Evolutionary conservation across 2,113 vertebrate species (phyloP).

Genomic region (Eptatretus burgeri): DNA sequence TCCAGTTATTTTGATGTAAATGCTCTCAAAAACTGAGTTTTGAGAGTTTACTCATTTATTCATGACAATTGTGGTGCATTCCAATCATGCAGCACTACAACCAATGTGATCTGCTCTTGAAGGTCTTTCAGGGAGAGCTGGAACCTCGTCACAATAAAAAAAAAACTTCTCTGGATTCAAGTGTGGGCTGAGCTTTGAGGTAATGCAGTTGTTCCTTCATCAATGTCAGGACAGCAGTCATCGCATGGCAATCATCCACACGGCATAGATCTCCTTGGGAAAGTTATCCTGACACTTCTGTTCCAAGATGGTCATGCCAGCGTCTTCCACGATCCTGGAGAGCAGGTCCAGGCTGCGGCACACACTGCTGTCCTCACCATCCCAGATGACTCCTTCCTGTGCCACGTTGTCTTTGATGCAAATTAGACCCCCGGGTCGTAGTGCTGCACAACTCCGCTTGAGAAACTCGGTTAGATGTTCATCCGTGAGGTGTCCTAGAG

Average conservation of each 20-base stretch:
- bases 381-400: conserved; percentile 56
- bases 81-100: too few species aligned
- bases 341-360: conserved; percentile 46
- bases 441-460: conserved; percentile 29
- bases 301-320: conserved; percentile 34
- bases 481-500: conserved; percentile 54
- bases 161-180: too few species aligned
- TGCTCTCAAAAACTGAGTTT: too few species aligned
- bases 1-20: too few species aligned
- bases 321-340: conserved; percentile 22
- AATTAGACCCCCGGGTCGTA: conserved; percentile 44
- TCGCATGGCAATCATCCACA: conserved; percentile 45
- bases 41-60: too few species aligned
- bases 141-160: too few species aligned
- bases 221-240: not conserved
- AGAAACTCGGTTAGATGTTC: conserved; percentile 52
- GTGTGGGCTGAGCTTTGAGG: too few species aligned
- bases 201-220: too few species aligned
- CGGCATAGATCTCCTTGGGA: conserved; percentile 75
- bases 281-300: conserved; percentile 64
- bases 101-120: too few species aligned
- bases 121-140: too few species aligned
- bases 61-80: too few species aligned
- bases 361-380: conserved; percentile 87
- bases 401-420: conserved; percentile 92